Evolutionary conservation across 2,888 invertebrate species (phyloP), one percentile per base, ranked within the genome.

Genomic region (Antitype chi): DNA sequence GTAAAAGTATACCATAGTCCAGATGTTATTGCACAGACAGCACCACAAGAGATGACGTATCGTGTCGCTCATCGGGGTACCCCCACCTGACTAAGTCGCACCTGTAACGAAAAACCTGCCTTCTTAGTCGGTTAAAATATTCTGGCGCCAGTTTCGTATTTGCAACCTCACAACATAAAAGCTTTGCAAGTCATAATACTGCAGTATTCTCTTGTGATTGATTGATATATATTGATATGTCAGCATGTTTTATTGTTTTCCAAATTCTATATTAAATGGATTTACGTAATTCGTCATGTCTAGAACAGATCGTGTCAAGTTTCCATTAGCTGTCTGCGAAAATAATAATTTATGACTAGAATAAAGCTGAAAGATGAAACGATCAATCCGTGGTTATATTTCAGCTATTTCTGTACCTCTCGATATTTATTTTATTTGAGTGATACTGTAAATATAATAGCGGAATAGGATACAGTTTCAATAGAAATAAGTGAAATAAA

Each of bases 311-410:
- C 55, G 75, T 77, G 73, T 85, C 77, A 64, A 57, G 49, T 73
- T 85, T 76, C 72, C 72, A 83, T 83, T 82, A 77, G 53, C 38
- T 17, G 67, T 68, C 32, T 52, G 43, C 28, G 59, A 85, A 70
- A 70, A 57, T 70, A 72, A 82, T 81, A 85, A 82, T 81, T 82
- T 72, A 85, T 76, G 66, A 28, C 71, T 62, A 59, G 23, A 85
- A 81, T 62, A 66, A 69, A 70, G 66, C 25, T 81, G 71, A 82
- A 73, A 82, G 66, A 77, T 73, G 70, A 85, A 73, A 82, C 38
- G 55, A 59, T 59, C 70, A 63, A 66, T 63, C 4, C 66, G 15
- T n/a, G 38, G 2, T 38, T 17, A 38, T 52, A 67, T 81, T 85
- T 68, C 52, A 75, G 59, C n/a, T 72, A 76, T 76, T 76, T 70